Conservation (phyloP, 2,888 invertebrate genomes). For the Acholoe squamosa region DNA sequence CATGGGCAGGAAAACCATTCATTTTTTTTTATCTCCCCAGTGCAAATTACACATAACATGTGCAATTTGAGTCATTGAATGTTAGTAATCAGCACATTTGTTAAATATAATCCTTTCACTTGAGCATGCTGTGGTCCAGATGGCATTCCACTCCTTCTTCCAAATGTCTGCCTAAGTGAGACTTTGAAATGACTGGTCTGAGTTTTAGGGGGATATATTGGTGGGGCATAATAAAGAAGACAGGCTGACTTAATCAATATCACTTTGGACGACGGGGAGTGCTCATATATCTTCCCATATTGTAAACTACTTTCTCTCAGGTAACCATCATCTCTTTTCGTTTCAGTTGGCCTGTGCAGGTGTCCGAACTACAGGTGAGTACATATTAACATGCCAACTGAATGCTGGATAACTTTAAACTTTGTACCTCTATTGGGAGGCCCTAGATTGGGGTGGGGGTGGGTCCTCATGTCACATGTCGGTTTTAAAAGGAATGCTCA, state of each 20-base stretch:
- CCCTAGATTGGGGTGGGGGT: too few species aligned
- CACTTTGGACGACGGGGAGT: too few species aligned
- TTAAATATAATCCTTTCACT: constrained; percentile 6
- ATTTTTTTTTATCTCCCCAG: neutral
- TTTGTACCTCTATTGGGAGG: too few species aligned
- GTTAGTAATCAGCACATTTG: constrained; percentile 28
- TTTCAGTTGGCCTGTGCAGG: constrained; percentile 23
- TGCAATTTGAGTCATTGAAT: constrained; percentile 6
- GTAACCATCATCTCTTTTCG: neutral
- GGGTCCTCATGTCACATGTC: too few species aligned
- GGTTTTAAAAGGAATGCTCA: too few species aligned
- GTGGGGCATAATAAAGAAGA: too few species aligned
- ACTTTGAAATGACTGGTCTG: too few species aligned
- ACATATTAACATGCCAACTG: too few species aligned
- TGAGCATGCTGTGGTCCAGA: neutral
- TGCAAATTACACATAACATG: neutral
- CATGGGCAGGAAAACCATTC: neutral
- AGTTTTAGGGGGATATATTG: too few species aligned
- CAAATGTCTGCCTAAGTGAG: neutral
- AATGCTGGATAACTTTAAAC: too few species aligned
- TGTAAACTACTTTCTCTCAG: neutral
- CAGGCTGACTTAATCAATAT: too few species aligned
- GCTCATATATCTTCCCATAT: neutral
- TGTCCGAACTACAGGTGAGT: constrained; percentile 25
- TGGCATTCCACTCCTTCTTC: neutral